These are phyloP conservation scores for Cheilosia vulpina DNA, from an alignment of 2,888 invertebrate genomes.

Conservation along the genomic window DNA sequence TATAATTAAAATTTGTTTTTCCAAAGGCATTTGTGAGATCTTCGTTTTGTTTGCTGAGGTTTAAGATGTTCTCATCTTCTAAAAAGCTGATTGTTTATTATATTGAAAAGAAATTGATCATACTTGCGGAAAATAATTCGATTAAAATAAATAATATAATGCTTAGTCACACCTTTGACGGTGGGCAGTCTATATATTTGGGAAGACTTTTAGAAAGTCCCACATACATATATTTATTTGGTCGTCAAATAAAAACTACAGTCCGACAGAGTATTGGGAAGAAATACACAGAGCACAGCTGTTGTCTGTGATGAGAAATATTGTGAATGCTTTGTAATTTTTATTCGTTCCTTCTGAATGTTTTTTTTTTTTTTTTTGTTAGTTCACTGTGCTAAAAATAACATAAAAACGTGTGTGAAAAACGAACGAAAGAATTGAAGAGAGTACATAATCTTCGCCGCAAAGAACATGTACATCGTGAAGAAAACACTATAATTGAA, in stretches of 20 bases:
- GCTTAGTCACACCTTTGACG: slow-evolving; percentile 27
- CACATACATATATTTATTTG: slow-evolving; percentile 23
- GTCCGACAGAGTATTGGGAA: slow-evolving; percentile 10
- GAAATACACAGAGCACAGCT: slow-evolving; percentile 51
- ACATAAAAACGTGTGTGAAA: slow-evolving; percentile 52
- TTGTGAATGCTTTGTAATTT: slow-evolving; percentile 29
- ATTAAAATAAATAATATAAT: slow-evolving; percentile 25
- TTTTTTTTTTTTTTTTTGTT: slow-evolving; percentile 32
- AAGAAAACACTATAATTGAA: background rate
- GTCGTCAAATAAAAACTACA: slow-evolving; percentile 38
- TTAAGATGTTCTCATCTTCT: slow-evolving; percentile 28
- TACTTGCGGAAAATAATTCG: slow-evolving; percentile 30
- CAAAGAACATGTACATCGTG: slow-evolving; percentile 48
- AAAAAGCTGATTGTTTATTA: slow-evolving; percentile 4
- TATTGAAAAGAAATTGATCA: slow-evolving; percentile 33
- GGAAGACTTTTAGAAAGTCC: slow-evolving; percentile 7
- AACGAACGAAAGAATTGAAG: slow-evolving; percentile 30
- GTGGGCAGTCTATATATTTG: background rate
- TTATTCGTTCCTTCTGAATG: slow-evolving; percentile 12
- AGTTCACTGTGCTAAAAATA: slow-evolving; percentile 70
- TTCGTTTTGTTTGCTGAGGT: slow-evolving; percentile 8
- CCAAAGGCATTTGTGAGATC: slow-evolving; percentile 18
- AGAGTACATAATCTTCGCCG: slow-evolving; percentile 27
- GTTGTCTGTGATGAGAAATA: slow-evolving; percentile 40
- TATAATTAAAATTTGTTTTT: slow-evolving; percentile 53